Evolutionary conservation across 2,113 vertebrate species (phyloP).

Genomic region (Acrocephalus kingi): DNA sequence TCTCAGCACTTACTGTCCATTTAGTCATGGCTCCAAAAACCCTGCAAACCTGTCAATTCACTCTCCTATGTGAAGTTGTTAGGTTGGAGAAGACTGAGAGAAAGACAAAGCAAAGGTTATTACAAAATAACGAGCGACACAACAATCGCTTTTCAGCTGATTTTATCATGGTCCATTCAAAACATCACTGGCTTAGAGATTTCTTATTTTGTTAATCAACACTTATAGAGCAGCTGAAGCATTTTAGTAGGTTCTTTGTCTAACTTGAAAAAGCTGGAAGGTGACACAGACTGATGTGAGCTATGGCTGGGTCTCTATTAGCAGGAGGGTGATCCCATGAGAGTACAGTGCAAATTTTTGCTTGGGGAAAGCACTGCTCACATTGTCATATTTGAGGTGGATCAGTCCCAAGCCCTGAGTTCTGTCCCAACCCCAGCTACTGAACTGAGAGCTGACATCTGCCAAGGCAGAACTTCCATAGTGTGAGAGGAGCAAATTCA

Average conservation of each 20-base stretch:
- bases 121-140: not conserved
- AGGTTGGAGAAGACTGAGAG: not conserved
- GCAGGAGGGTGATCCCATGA: not conserved
- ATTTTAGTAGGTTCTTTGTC: not conserved
- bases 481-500: not conserved
- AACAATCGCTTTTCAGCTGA: not conserved
- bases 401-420: not conserved
- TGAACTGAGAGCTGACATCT: not conserved
- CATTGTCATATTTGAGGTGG: not conserved
- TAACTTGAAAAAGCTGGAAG: not conserved
- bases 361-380: not conserved
- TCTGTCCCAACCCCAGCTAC: not conserved
- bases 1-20: not conserved
- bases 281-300: not conserved
- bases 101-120: not conserved
- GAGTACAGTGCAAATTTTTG: not conserved
- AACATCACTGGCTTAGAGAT: not conserved
- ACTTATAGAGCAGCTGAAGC: not conserved
- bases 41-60: not conserved
- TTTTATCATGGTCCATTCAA: not conserved
- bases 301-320: not conserved
- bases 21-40: not conserved
- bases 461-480: not conserved
- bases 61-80: not conserved
- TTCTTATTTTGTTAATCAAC: not conserved